Evolutionary conservation across 2,797 vertebrate genomes (phyloP).

Genomic region (Antennarius maculatus): DNA sequence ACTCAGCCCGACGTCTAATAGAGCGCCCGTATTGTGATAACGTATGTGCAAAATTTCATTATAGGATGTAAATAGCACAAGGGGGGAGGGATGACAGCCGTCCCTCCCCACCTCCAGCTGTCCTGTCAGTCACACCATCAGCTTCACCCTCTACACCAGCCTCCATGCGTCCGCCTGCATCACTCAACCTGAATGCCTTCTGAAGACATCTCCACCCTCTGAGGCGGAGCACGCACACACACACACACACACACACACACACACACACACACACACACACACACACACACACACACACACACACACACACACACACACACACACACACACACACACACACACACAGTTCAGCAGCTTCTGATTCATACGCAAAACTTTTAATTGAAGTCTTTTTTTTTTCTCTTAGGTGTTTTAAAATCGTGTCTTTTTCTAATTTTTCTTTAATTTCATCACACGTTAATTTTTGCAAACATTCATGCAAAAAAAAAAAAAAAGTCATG

Average conservation of each 20-base stretch:
- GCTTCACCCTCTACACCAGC: constrained; percentile 51
- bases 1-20: constrained; percentile 16
- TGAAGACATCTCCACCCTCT: constrained; percentile 50
- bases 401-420: too few species aligned
- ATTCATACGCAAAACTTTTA: not conserved
- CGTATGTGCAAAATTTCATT: constrained; percentile 24
- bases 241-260: too few species aligned
- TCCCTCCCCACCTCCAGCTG: constrained; percentile 46
- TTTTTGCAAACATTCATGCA: too few species aligned
- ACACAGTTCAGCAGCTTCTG: not conserved
- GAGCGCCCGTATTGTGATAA: constrained; percentile 21
- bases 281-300: too few species aligned
- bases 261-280: too few species aligned
- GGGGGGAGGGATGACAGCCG: constrained; percentile 46
- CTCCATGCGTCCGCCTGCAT: constrained; percentile 40
- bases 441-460: too few species aligned
- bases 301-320: constrained; percentile 1
- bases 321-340: too few species aligned
- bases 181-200: constrained; percentile 50
- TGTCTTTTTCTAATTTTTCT: too few species aligned
- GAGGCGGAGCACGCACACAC: constrained; percentile 19
- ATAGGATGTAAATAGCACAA: constrained; percentile 48
- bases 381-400: too few species aligned
- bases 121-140: constrained; percentile 59
- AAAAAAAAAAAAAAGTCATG: too few species aligned